A percentile compares a stretch with the other conserved stretches of the same genome.
phyloP scores from a whole-genome alignment of 2,113 vertebrate genomes.

The Pelecanoides urinatrix region DNA sequence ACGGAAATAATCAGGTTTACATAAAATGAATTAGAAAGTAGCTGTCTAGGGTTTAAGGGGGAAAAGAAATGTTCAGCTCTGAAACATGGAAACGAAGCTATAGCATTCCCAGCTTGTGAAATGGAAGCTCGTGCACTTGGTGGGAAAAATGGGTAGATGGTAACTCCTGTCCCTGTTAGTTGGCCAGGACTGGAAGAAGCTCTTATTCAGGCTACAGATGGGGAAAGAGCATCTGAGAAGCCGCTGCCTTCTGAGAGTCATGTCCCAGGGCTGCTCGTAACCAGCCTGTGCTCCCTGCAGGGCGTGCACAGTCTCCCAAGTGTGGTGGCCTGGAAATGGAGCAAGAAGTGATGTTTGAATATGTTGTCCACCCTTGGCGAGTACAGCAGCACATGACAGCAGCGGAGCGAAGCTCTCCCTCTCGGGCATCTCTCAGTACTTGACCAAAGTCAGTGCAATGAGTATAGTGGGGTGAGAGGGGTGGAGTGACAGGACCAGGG shows the following conservation, averaged over 20 bases:
- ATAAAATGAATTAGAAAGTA: not conserved
- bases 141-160: not conserved
- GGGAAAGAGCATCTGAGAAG: not conserved
- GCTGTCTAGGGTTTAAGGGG: not conserved
- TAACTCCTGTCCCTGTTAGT: not conserved
- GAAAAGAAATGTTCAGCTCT: not conserved
- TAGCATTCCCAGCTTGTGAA: not conserved
- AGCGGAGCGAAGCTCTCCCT: not conserved
- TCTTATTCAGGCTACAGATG: not conserved
- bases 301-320: accelerated
- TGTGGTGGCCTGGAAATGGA: not conserved
- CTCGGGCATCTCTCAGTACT: accelerated
- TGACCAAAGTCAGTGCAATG: accelerated
- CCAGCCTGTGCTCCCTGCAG: not conserved
- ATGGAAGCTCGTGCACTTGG: too few relatives aligned
- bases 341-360: not conserved
- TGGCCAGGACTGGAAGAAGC: not conserved
- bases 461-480: not conserved
- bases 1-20: not conserved
- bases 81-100: not conserved
- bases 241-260: accelerated
- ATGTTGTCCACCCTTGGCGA: not conserved
- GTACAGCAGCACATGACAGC: not conserved
- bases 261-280: not conserved
- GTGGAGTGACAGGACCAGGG: not conserved